A percentile compares a stretch with the other conserved stretches of the same genome.
Evolutionary conservation across 2,888 invertebrate species (phyloP).

Genomic region (Syrphus vitripennis): DNA sequence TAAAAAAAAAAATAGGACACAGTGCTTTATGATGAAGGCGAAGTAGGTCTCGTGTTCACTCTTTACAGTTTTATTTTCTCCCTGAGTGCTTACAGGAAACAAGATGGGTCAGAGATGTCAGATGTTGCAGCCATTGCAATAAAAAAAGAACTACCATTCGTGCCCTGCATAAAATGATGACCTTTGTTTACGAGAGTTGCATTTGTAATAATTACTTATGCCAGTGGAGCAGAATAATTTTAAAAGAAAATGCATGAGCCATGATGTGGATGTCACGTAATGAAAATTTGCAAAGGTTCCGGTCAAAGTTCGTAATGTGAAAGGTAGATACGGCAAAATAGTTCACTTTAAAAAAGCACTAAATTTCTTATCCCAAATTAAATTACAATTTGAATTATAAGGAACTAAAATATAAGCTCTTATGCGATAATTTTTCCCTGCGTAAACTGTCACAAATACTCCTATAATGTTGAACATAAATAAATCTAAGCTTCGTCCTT

Average conservation of each 20-base stretch:
- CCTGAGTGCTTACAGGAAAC: conserved; percentile 21
- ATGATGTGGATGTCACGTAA: neutral
- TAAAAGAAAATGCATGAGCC: neutral
- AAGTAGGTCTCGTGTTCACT: conserved; percentile 50
- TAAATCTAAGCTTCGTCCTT: too few species aligned
- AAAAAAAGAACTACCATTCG: conserved; percentile 6
- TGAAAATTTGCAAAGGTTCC: neutral
- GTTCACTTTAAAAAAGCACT: neutral
- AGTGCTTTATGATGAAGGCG: conserved; percentile 43
- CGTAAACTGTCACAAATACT: too few species aligned
- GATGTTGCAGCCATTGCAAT: conserved; percentile 43
- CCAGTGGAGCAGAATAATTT: neutral
- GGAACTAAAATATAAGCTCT: too few species aligned
- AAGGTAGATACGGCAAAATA: neutral
- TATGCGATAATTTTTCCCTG: too few species aligned
- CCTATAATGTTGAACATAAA: too few species aligned
- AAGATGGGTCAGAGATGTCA: conserved; percentile 40
- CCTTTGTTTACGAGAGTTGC: conserved; percentile 30
- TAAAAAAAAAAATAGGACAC: neutral
- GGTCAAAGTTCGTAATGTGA: neutral
- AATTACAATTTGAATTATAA: too few species aligned
- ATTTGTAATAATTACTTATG: conserved; percentile 27
- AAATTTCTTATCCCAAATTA: too few species aligned
- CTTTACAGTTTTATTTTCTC: conserved; percentile 33
- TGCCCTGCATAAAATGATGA: conserved; percentile 39